Base-by-base conservation (phyloP, 2,888 invertebrate species). In the Nomada fucata region DNA sequence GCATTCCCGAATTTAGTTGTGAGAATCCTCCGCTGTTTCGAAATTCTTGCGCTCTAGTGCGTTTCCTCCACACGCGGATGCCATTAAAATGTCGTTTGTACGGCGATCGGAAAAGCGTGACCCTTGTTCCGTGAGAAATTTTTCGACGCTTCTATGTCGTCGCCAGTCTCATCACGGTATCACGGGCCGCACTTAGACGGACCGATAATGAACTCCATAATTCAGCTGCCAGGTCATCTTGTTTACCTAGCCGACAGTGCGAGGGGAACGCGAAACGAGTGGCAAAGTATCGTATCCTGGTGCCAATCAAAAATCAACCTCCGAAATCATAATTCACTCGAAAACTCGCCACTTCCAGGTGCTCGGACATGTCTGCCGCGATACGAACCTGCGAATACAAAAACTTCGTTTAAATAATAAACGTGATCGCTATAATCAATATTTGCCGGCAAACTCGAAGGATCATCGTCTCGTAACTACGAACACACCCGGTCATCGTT, bases 121-220 rank as follows among this genome's bases (percentile, higher is more conserved):
- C 64, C 59, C 26, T 7, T 42, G 47, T 59, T 42, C 42, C 23
- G 50, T 29, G 47, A 7, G 26, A 36, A 55, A 68, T 61, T 68
- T 68, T 64, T 63, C 64, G 50, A 63, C 42, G 50, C 63, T 63
- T 69, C 65, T 61, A 73, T 73, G 44, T 18, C 67, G 20, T 18
- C 59, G 47, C 42, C 18, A n/a, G 44, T 64, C 47, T 57, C 52
- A 18, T 11, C n/a, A 26, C 23, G 47, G 20, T 26, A 55, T 60
- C n/a, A 9, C 63, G 52, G 29, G 26, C 57, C 10, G 71, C 55
- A 59, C 52, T 29, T 42, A 64, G 15, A 0, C 36, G 44, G 23
- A 15, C 55, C 13, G 23, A n/a, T 20, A 29, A 36, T n/a, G 26
- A 57, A 29, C 61, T 68, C 20, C 23, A 26, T 20, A 57, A 69